These are phyloP conservation scores for Poecile montanus DNA, from an alignment of 2,797 vertebrate genomes.

Conservation along the genomic window DNA sequence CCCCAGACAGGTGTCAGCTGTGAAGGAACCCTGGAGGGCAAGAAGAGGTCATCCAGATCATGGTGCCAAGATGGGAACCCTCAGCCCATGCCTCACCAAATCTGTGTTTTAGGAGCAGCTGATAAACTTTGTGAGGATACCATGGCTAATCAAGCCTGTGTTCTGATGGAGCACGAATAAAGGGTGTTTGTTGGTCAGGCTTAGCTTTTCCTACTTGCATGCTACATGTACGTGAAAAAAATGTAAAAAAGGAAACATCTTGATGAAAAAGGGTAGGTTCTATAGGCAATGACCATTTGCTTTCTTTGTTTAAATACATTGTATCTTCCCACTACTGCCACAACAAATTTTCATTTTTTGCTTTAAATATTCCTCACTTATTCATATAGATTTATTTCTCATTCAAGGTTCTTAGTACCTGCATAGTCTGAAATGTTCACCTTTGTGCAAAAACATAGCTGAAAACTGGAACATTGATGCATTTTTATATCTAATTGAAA, in stretches of 20 bases:
- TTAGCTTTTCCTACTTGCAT: background rate
- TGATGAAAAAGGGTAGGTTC: background rate
- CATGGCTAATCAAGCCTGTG: background rate
- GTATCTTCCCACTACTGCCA: background rate
- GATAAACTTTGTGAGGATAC: background rate
- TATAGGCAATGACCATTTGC: background rate
- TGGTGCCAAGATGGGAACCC: background rate
- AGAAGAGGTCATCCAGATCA: background rate
- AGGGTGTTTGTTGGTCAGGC: background rate
- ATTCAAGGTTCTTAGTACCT: background rate
- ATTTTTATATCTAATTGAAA: conserved; percentile 60
- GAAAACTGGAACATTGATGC: background rate
- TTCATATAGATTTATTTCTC: background rate
- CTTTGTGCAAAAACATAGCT: background rate
- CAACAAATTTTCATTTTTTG: background rate
- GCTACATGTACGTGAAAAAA: background rate
- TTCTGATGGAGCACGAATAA: background rate
- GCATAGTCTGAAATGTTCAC: background rate
- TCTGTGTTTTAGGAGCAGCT: background rate
- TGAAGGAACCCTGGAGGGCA: background rate
- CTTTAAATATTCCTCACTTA: background rate
- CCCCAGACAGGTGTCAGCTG: background rate
- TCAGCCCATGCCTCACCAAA: background rate
- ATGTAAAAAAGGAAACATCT: background rate
- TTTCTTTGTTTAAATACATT: background rate